Percentiles rank a stretch among this genome's conserved stretches.
Evolutionary conservation across 2,797 vertebrate genomes (phyloP).

Genomic region (Cheracebus regulus): DNA sequence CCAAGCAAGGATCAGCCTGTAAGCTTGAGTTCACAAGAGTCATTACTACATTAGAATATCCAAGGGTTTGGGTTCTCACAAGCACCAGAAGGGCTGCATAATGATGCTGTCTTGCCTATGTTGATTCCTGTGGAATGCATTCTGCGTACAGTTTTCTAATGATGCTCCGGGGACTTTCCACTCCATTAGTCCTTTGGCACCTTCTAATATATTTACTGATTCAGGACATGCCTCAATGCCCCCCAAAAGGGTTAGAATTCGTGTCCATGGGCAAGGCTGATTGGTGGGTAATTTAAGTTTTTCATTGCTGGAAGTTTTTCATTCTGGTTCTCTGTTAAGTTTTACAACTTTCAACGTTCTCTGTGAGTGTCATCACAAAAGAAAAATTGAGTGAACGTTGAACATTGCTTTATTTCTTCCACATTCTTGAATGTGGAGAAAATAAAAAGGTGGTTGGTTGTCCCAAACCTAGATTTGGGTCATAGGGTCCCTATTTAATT

Average conservation of each 20-base stretch:
- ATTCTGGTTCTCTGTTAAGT: background rate
- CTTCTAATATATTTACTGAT: constrained; percentile 45
- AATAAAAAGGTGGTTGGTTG: background rate
- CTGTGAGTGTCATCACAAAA: background rate
- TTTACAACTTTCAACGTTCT: background rate
- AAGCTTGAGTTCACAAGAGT: background rate
- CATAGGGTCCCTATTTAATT: background rate
- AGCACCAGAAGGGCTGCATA: background rate
- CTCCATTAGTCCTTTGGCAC: background rate
- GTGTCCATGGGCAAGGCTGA: background rate
- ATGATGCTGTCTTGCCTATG: background rate
- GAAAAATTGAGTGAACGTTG: background rate
- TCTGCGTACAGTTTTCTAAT: constrained; percentile 5
- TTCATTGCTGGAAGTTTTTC: background rate
- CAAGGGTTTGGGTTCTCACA: constrained; percentile 7
- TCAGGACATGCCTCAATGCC: background rate
- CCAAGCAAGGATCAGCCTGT: background rate
- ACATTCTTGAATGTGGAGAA: background rate
- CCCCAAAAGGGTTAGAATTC: background rate
- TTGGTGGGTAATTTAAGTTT: background rate
- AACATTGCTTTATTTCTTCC: background rate
- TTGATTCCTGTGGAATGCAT: constrained; percentile 36
- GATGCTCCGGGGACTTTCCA: background rate
- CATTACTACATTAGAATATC: background rate
- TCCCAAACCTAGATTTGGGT: background rate